These are phyloP conservation scores for Platysternon megacephalum DNA, from an alignment of 2,113 vertebrate genomes.

Conservation along the genomic window DNA sequence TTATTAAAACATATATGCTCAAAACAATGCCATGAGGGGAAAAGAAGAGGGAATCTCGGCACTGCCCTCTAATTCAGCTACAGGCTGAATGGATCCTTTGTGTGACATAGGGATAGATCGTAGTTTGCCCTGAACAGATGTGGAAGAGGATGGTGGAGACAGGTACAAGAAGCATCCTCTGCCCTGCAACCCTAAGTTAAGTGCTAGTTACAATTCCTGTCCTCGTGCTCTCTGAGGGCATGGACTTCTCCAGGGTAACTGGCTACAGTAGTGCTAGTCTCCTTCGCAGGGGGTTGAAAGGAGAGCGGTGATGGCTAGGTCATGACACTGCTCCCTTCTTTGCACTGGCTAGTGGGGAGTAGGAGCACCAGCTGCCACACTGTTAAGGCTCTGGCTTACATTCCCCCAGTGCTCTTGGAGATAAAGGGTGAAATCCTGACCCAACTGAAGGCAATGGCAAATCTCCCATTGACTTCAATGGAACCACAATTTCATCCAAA, in stretches of 20 bases:
- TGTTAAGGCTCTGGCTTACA: neutral
- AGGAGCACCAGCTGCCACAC: neutral
- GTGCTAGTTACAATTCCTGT: accelerated
- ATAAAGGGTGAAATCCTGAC: accelerated
- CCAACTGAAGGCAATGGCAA: neutral
- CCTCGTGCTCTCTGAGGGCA: neutral
- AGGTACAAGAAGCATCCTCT: neutral
- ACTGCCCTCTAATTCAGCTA: neutral
- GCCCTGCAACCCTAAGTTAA: neutral
- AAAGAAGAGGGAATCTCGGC: neutral
- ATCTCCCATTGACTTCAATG: neutral
- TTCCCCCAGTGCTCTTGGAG: neutral
- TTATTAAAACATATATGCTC: neutral
- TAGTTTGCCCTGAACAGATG: neutral
- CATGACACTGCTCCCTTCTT: neutral
- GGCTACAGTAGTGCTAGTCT: neutral
- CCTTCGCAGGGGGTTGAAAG: neutral
- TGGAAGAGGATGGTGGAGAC: neutral
- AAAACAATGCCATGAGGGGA: neutral
- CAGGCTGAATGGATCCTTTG: neutral
- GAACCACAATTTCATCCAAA: neutral
- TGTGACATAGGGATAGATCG: neutral
- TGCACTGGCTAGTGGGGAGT: neutral
- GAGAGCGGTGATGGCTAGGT: neutral
- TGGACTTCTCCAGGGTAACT: neutral